A percentile compares a stretch with the other conserved stretches of the same genome.
phyloP scores from a whole-genome alignment of 2,797 vertebrate genomes.

The Percopsis omiscomaycus region DNA sequence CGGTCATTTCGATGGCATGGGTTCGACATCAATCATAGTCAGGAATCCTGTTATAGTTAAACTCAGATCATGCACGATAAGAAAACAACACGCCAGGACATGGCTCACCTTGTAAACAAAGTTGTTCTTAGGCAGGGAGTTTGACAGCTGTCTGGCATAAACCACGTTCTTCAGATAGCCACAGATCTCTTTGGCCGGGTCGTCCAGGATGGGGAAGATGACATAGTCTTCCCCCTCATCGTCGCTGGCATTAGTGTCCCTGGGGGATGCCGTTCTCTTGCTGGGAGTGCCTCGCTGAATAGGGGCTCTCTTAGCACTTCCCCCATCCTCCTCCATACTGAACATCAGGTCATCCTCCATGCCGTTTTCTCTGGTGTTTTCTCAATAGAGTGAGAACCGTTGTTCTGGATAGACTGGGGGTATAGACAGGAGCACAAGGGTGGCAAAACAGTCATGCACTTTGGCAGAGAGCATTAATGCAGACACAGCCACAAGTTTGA shows the following conservation, averaged over 20 bases:
- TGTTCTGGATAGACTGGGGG: not conserved
- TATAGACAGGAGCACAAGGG: not conserved
- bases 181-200: constrained; percentile 78
- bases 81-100: too few species aligned
- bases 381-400: not conserved
- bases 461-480: not conserved
- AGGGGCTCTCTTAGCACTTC: constrained; percentile 63
- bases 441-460: too few species aligned
- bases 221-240: constrained; percentile 85
- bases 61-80: too few species aligned
- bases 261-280: constrained; percentile 51
- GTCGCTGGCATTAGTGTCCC: constrained; percentile 74
- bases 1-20: too few species aligned
- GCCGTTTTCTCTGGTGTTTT: constrained; percentile 44
- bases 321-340: constrained; percentile 86
- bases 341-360: constrained; percentile 98
- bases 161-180: constrained; percentile 74
- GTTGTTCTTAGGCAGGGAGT: constrained; percentile 80
- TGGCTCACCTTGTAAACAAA: constrained; percentile 86
- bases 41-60: too few species aligned
- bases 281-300: constrained; percentile 18
- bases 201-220: constrained; percentile 89
- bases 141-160: constrained; percentile 74
- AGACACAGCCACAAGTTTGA: not conserved
- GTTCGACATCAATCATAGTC: too few species aligned